Percentiles rank a stretch among this genome's conserved stretches.
phyloP scores from a whole-genome alignment of 2,888 invertebrate species.

The Lepidocyrtoides sp. region DNA sequence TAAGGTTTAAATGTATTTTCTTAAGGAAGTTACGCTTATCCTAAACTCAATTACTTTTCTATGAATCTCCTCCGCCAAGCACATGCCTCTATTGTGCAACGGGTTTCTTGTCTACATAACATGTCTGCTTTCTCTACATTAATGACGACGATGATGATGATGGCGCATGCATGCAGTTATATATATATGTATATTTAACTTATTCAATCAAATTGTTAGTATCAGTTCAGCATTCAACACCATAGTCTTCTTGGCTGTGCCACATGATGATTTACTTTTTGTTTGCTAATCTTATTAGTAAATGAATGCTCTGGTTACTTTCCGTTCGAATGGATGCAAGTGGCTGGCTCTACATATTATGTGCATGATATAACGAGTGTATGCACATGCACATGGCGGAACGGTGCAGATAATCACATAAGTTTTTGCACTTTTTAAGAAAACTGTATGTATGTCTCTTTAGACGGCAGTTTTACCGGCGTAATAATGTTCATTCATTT shows the following conservation, averaged over 20 bases:
- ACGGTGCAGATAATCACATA: neutral
- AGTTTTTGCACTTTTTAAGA: conserved; percentile 31
- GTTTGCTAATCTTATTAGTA: conserved; percentile 41
- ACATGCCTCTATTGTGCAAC: too few relatives aligned
- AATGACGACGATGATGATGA: neutral
- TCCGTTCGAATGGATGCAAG: conserved; percentile 29
- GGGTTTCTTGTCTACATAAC: too few relatives aligned
- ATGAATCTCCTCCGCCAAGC: neutral
- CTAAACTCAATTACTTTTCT: conserved; percentile 82
- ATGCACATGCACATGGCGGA: neutral
- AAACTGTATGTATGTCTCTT: neutral
- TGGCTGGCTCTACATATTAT: too few relatives aligned
- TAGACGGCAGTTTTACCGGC: neutral
- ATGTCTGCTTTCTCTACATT: too few relatives aligned
- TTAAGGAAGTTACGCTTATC: conserved; percentile 49
- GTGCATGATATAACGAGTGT: neutral
- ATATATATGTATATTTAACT: neutral
- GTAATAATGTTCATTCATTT: conserved; percentile 17
- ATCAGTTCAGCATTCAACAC: conserved; percentile 34
- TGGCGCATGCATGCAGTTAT: neutral
- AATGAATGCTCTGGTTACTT: conserved; percentile 51
- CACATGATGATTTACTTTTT: conserved; percentile 34
- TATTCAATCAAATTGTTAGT: neutral
- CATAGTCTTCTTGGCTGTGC: neutral
- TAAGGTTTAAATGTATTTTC: conserved; percentile 47